Evolutionary conservation across 2,113 vertebrate genomes (phyloP), one percentile per base, ranked within the genome.

Genomic region (Willisornis vidua): DNA sequence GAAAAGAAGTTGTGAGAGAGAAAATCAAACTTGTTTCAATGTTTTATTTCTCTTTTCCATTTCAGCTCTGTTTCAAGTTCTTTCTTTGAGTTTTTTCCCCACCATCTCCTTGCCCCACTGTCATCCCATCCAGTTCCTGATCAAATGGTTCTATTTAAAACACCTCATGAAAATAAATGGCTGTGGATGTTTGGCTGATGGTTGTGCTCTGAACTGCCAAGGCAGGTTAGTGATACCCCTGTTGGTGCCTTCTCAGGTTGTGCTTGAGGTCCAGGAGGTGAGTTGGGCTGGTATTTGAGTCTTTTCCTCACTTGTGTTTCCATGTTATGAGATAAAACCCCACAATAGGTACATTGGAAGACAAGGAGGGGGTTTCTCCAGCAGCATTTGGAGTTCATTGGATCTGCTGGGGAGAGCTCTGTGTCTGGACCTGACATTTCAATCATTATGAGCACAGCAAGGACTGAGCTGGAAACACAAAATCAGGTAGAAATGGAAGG

Each of bases 1-100:
- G 52, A 66, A 55, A 55, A 46, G 59, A 58, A 85, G 26, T 18
- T 0, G 0, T 14, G 49, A 58, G 28, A 58, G 28, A 81, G 51
- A 91, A 78, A 82, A 73, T 37, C 3, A 3, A 31, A 26, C 24
- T 61, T 14, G 17, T 51, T 90, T 68, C 3, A 2, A 14, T 35
- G 20, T 17, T 85, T 74, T 46, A 15, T 61, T 76, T 85, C 52
- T 71, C n/a, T 85, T 62, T 81, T 49, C 14, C 19, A 54, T 55
- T 66, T 45, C 70, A 48, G 15, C 49, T 48, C 33, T 0, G 0
- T 49, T 87, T 43, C 29, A 39, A 1, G 51, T 28, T 29, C 9
- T 39, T 71, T 45, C 9, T 51, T 51, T 49, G 11, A 6, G 0
- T 10, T n/a, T 7, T 5, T 13, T 7, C 3, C 12, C 12, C 31